Evolutionary conservation across 2,113 vertebrate genomes (phyloP).

Genomic region (Cromileptes altivelis): DNA sequence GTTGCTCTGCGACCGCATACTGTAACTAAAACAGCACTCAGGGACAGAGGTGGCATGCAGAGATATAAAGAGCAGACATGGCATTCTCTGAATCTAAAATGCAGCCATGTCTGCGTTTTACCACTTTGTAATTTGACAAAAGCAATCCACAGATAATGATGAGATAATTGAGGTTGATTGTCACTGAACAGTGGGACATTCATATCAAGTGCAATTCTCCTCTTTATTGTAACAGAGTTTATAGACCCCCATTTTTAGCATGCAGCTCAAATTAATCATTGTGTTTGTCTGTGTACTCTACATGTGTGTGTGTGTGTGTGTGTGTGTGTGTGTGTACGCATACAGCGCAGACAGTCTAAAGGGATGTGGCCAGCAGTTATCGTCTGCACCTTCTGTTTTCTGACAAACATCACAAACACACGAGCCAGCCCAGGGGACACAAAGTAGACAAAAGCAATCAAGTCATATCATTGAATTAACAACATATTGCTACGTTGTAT

Average conservation of each 20-base stretch:
- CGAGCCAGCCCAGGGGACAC: slow-evolving; percentile 59
- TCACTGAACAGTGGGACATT: slow-evolving; percentile 52
- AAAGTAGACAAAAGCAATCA: slow-evolving; percentile 80
- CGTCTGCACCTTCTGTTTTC: slow-evolving; percentile 53
- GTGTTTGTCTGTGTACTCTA: slow-evolving; percentile 24
- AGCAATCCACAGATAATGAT: slow-evolving; percentile 32
- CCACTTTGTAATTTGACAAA: slow-evolving; percentile 33
- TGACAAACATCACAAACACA: slow-evolving; percentile 64
- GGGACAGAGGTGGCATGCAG: not conserved
- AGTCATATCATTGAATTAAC: slow-evolving; percentile 78
- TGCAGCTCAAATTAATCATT: slow-evolving; percentile 30
- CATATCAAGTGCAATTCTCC: slow-evolving; percentile 35
- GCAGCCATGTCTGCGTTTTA: not conserved
- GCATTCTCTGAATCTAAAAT: not conserved
- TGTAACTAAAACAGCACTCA: not conserved
- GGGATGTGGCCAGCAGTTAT: slow-evolving; percentile 63
- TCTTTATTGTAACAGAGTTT: slow-evolving; percentile 59
- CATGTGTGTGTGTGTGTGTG: slow-evolving; percentile 20
- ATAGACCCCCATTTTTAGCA: slow-evolving; percentile 40
- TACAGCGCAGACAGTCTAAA: slow-evolving; percentile 37
- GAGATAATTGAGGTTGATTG: slow-evolving; percentile 40
- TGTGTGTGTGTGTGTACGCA: slow-evolving; percentile 13
- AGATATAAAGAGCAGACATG: slow-evolving; percentile 7
- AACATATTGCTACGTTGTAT: slow-evolving; percentile 70
- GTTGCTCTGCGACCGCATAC: not conserved